Evolutionary conservation across 2,888 invertebrate genomes (phyloP), one percentile per base, ranked within the genome.

Genomic region (Adelphocoris suturalis): DNA sequence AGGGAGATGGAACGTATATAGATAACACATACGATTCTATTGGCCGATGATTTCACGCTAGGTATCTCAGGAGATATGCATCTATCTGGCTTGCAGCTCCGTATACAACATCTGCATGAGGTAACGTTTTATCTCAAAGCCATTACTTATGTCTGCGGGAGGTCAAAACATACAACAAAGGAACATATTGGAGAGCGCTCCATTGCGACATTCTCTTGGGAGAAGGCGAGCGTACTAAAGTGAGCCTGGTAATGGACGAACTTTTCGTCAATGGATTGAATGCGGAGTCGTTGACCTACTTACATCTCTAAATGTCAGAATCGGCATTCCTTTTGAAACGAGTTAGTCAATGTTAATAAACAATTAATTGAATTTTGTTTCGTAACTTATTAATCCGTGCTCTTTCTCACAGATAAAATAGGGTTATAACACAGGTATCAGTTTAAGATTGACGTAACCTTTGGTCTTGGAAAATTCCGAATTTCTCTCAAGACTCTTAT

Each of bases 71-170:
- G 23, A 7, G 68, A 68, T 27, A 68, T 52, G 52, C 52, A 52
- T 68, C 19, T 19, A 68, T 19, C 68, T 23, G 57, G 14, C 57
- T n/a, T 23, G 23, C 27, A 12, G 23, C 68, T 68, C 68, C 9
- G 4, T 68, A 68, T 68, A 19, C 23, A 23, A 23, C 5, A 68
- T 68, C 4, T 23, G 12, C 23, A 68, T 68, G 68, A 68, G 23
- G 68, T 23, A 68, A 68, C 68, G 16, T 68, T 23, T 7, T 23
- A 68, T 68, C 68, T 68, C 23, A 12, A 12, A n/a, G 68, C 68
- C 68, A 68, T 68, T 19, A 19, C 68, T 68, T 68, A 68, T 68
- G 68, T 68, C 68, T 23, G 68, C 68, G 23, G 68, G 68, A 68
- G 68, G 68, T 68, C 68, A 23, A 23, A 23, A 68, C 68, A 68